Percentiles rank a stretch among this genome's conserved stretches.
phyloP scores from a whole-genome alignment of 2,797 vertebrate genomes.

The Parambassis ranga region DNA sequence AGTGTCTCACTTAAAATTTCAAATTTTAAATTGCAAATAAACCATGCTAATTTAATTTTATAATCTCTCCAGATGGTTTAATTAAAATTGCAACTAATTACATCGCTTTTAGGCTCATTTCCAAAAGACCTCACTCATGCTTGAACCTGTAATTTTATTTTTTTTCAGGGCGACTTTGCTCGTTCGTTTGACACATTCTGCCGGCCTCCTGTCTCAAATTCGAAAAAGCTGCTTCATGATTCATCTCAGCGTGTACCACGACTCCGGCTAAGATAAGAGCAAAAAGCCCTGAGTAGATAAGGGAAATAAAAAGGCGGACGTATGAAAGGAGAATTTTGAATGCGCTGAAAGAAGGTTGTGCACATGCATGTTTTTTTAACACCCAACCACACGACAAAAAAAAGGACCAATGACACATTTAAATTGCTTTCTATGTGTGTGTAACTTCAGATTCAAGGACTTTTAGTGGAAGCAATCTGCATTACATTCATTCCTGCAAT shows the following conservation, averaged over 20 bases:
- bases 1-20: constrained; percentile 20
- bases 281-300: constrained; percentile 41
- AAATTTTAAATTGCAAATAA: constrained; percentile 50
- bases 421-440: constrained; percentile 13
- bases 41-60: constrained; percentile 52
- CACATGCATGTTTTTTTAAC: constrained; percentile 28
- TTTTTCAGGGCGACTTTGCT: constrained; percentile 3
- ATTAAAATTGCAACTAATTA: constrained; percentile 54
- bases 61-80: constrained; percentile 51
- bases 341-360: neutral
- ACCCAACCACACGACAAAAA: neutral
- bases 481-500: neutral
- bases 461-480: neutral
- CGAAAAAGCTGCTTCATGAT: constrained; percentile 32
- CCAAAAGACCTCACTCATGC: constrained; percentile 30
- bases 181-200: constrained; percentile 32
- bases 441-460: neutral
- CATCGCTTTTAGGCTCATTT: constrained; percentile 38
- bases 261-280: constrained; percentile 43
- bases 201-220: constrained; percentile 4
- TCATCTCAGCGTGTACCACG: constrained; percentile 50
- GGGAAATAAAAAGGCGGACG: constrained; percentile 18
- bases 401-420: constrained; percentile 1
- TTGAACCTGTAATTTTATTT: neutral
- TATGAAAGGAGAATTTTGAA: constrained; percentile 26